Evolutionary conservation across 2,888 invertebrate species (phyloP).

Genomic region (Brachyptera putata): DNA sequence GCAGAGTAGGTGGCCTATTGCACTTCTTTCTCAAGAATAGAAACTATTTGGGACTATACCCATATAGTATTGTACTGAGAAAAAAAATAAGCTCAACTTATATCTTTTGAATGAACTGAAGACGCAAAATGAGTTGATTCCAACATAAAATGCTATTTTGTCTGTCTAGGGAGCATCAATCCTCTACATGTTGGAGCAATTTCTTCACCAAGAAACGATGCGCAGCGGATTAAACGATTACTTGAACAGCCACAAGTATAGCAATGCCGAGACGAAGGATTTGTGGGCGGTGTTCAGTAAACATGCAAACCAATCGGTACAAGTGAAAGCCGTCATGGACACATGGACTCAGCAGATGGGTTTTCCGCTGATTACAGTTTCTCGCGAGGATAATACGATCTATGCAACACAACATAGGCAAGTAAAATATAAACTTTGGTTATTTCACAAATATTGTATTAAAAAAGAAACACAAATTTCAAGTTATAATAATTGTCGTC

Average conservation of each 20-base stretch:
- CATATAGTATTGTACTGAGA: too few relatives aligned
- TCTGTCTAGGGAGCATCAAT: constrained; percentile 61
- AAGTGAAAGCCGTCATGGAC: constrained; percentile 66
- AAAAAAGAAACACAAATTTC: too few relatives aligned
- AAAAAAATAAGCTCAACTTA: too few relatives aligned
- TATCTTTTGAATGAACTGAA: too few relatives aligned
- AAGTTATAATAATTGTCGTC: too few relatives aligned
- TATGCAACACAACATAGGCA: constrained; percentile 45
- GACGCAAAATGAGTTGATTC: too few relatives aligned
- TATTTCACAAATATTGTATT: too few relatives aligned
- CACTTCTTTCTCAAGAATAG: too few relatives aligned
- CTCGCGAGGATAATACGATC: constrained; percentile 56
- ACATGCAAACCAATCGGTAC: constrained; percentile 57
- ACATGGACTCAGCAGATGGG: constrained; percentile 82
- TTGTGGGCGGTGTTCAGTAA: constrained; percentile 72
- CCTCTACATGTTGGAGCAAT: constrained; percentile 66
- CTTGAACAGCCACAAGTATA: constrained; percentile 61
- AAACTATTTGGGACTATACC: too few relatives aligned
- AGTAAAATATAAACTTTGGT: too few relatives aligned
- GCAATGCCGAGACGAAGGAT: constrained; percentile 73
- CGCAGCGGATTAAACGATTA: constrained; percentile 63
- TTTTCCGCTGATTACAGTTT: constrained; percentile 70
- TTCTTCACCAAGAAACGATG: constrained; percentile 59
- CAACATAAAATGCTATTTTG: too few relatives aligned
- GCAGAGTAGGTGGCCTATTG: too few relatives aligned